A percentile compares a stretch with the other conserved stretches of the same genome.
Conservation (phyloP, 2,797 vertebrate genomes). For the Acipenser ruthenus region DNA sequence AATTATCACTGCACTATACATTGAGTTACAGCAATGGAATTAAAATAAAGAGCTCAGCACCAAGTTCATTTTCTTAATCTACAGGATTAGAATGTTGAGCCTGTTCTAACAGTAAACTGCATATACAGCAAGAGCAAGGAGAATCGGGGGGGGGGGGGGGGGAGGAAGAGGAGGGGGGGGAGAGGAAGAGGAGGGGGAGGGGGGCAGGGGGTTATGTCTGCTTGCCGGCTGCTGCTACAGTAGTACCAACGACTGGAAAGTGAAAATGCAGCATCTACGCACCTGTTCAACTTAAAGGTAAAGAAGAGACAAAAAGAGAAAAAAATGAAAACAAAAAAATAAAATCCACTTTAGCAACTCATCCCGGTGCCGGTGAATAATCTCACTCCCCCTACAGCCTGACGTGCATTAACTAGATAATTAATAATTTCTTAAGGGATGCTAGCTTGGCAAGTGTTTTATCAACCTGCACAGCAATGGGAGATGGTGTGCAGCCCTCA, state of each 20-base stretch:
- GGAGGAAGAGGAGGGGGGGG: too few species aligned
- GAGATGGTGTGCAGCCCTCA: constrained; percentile 30
- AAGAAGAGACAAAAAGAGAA: constrained; percentile 50
- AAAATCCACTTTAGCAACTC: constrained; percentile 74
- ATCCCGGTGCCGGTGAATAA: constrained; percentile 82
- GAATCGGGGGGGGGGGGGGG: constrained; percentile 16
- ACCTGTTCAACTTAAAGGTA: constrained; percentile 69
- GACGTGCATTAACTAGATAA: constrained; percentile 98
- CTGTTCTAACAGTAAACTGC: constrained; percentile 1
- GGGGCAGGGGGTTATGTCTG: constrained; percentile 5
- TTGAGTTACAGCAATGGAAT: constrained; percentile 5
- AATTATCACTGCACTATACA: neutral
- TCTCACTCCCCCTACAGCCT: constrained; percentile 86
- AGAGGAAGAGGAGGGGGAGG: constrained; percentile 29
- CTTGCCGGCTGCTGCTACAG: constrained; percentile 9
- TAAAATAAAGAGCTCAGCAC: constrained; percentile 14
- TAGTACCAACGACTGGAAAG: constrained; percentile 48
- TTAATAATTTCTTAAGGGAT: constrained; percentile 97
- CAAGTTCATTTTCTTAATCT: constrained; percentile 17
- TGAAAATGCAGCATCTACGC: constrained; percentile 65
- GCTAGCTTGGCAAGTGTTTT: constrained; percentile 79
- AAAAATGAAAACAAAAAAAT: constrained; percentile 67
- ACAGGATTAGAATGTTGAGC: constrained; percentile 9
- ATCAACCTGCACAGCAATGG: constrained; percentile 70
- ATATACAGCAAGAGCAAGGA: neutral